These are phyloP conservation scores for Chelidonichthys spinosus DNA, from an alignment of 2,797 vertebrate genomes.

Conservation along the genomic window DNA sequence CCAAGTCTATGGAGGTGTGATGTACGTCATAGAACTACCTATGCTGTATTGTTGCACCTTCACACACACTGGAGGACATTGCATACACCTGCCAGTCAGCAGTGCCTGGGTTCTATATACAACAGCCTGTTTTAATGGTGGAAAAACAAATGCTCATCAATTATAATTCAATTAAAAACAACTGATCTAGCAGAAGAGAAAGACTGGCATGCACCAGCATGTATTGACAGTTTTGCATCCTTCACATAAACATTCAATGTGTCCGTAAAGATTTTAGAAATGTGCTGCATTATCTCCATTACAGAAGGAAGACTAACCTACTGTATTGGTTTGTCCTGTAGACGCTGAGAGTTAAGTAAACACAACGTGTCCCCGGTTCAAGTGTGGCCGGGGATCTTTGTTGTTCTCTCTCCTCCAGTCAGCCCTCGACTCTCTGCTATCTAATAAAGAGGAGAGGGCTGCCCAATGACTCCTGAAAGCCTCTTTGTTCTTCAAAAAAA, in stretches of 20 bases:
- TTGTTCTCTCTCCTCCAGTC: conserved; percentile 1
- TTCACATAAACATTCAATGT: conserved; percentile 1
- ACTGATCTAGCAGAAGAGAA: not conserved
- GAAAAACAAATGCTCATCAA: not conserved
- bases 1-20: conserved; percentile 17
- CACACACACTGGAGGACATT: conserved; percentile 20
- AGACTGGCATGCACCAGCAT: not conserved
- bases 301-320: not conserved
- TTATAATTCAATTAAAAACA: not conserved
- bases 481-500: not conserved
- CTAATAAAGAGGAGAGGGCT: not conserved
- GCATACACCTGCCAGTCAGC: conserved; percentile 16
- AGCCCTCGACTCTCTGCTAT: not conserved
- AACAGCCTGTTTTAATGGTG: not conserved
- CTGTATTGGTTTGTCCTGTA: not conserved
- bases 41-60: conserved; percentile 15
- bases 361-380: not conserved
- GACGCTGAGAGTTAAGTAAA: conserved; percentile 13
- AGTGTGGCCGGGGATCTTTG: not conserved
- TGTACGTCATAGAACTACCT: conserved; percentile 20
- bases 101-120: conserved; percentile 11
- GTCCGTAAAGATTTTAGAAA: not conserved
- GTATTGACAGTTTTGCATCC: not conserved
- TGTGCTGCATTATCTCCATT: not conserved
- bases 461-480: not conserved